These are phyloP conservation scores for Phacellophora camtschatica DNA, from an alignment of 30 jellyfish, hydroid and myxozoan genomes.

Conservation along the genomic window DNA sequence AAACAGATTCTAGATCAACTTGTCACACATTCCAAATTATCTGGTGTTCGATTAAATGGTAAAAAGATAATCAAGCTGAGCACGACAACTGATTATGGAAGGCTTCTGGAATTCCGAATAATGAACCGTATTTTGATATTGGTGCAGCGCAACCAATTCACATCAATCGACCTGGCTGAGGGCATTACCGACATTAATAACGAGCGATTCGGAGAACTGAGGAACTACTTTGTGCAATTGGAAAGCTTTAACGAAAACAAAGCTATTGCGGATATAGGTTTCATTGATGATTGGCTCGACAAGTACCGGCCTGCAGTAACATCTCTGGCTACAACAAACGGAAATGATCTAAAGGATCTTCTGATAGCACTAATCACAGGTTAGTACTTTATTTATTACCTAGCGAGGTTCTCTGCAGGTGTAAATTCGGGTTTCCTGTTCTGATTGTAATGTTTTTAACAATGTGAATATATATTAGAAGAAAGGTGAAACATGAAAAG, in stretches of 20 bases:
- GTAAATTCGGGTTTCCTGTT: too few species aligned
- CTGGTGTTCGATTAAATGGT: conserved; percentile 2
- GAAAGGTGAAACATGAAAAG: too few species aligned
- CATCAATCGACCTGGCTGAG: neutral
- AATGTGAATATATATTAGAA: too few species aligned
- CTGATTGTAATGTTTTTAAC: too few species aligned
- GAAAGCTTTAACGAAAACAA: conserved; percentile 13
- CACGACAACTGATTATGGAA: conserved; percentile 9
- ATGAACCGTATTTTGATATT: conserved; percentile 20
- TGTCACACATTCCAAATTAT: conserved; percentile 3
- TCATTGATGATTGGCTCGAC: neutral
- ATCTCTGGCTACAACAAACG: neutral
- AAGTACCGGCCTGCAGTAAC: neutral
- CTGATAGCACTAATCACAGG: too few species aligned
- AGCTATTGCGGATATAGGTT: conserved; percentile 32
- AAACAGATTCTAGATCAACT: conserved; percentile 17
- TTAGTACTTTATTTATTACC: too few species aligned
- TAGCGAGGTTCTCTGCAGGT: too few species aligned
- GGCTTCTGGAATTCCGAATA: neutral
- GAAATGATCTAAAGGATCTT: conserved; percentile 2
- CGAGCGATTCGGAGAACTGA: conserved; percentile 27
- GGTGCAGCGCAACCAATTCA: conserved; percentile 18
- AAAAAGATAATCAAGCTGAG: conserved; percentile 16
- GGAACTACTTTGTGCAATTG: conserved; percentile 33
- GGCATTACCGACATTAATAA: conserved; percentile 16